These are phyloP conservation scores for Erpetoichthys calabaricus DNA, from an alignment of 2,797 vertebrate species.

Conservation along the genomic window DNA sequence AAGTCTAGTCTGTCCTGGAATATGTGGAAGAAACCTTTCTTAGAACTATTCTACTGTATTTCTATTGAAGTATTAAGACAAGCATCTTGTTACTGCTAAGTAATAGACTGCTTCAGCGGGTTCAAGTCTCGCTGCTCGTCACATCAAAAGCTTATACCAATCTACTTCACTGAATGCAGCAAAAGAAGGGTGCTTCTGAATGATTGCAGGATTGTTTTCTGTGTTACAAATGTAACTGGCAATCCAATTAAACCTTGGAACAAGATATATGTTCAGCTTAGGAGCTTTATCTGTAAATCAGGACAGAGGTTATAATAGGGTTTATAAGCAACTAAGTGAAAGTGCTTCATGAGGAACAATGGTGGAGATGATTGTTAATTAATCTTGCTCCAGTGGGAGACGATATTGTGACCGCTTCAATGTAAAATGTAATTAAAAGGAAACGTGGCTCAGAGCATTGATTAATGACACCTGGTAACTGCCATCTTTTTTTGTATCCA, in stretches of 20 bases:
- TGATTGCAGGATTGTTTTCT: slow-evolving; percentile 1
- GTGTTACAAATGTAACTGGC: background rate
- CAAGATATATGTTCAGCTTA: slow-evolving; percentile 24
- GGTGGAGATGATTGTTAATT: slow-evolving; percentile 70
- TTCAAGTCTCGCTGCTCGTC: too few relatives aligned
- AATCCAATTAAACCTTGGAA: slow-evolving; percentile 13
- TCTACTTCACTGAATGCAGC: background rate
- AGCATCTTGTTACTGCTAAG: too few relatives aligned
- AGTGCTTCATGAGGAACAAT: slow-evolving; percentile 26
- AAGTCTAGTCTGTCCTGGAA: too few relatives aligned
- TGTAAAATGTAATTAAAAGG: slow-evolving; percentile 78
- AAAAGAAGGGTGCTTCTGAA: background rate
- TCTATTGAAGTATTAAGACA: too few relatives aligned
- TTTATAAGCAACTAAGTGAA: slow-evolving; percentile 48
- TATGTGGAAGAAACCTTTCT: too few relatives aligned
- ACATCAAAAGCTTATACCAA: background rate
- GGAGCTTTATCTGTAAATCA: slow-evolving; percentile 34
- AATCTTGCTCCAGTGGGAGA: slow-evolving; percentile 65
- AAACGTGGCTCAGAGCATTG: slow-evolving; percentile 48
- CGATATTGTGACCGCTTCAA: slow-evolving; percentile 41
- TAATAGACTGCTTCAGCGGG: too few relatives aligned
- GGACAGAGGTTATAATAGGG: slow-evolving; percentile 42
- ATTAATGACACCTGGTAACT: slow-evolving; percentile 30
- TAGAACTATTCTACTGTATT: too few relatives aligned
- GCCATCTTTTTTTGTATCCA: slow-evolving; percentile 1